Conservation (phyloP, 2,888 invertebrate species). For the Agonopterix arenella region DNA sequence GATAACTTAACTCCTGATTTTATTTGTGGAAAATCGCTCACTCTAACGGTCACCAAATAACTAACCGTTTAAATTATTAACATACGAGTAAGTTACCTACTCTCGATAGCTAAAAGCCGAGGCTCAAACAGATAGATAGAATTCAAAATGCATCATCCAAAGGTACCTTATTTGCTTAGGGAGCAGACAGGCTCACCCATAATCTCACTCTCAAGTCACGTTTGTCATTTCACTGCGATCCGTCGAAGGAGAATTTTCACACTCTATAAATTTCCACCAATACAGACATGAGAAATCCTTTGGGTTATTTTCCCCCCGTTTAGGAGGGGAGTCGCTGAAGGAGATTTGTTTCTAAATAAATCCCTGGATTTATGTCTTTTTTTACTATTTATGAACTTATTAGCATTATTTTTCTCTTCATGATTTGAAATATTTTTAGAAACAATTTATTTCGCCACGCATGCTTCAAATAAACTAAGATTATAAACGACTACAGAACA, state of each 20-base stretch:
- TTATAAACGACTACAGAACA: too few relatives aligned
- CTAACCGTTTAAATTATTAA: too few relatives aligned
- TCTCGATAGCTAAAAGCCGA: too few relatives aligned
- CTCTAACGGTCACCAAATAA: too few relatives aligned
- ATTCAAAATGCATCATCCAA: constrained; percentile 1
- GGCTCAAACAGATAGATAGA: neutral
- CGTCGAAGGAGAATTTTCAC: constrained; percentile 55
- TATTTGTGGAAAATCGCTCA: too few relatives aligned
- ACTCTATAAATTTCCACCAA: constrained; percentile 62
- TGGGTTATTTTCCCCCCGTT: constrained; percentile 30
- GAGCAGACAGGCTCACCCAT: constrained; percentile 2
- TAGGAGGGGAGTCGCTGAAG: constrained; percentile 23
- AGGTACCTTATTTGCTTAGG: constrained; percentile 8
- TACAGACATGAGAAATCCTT: constrained; percentile 43
- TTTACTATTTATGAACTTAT: constrained; percentile 6
- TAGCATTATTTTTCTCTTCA: too few relatives aligned
- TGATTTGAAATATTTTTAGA: too few relatives aligned
- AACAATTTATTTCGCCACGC: too few relatives aligned
- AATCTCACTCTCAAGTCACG: constrained; percentile 44
- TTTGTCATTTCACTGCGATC: constrained; percentile 58
- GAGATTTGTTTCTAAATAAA: constrained; percentile 24
- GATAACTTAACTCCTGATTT: too few relatives aligned
- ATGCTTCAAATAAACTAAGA: too few relatives aligned
- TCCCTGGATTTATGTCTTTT: constrained; percentile 16
- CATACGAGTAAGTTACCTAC: too few relatives aligned